Base-by-base conservation (phyloP, 2,888 invertebrate genomes). In the Hyposoter didymator region DNA sequence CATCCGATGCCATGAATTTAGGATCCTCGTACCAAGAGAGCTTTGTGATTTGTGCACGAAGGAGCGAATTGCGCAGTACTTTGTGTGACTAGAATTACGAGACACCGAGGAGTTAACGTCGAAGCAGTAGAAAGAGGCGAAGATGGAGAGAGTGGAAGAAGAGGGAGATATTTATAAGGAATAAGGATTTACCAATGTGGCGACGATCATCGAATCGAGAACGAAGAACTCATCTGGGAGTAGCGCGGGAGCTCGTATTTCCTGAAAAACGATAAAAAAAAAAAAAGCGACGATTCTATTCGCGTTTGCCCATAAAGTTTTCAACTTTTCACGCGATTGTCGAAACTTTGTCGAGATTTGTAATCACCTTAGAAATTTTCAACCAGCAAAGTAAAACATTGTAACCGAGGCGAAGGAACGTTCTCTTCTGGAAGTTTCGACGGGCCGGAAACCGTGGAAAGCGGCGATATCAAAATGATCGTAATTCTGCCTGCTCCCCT, bases 1-100 rank as follows among this genome's bases (percentile, higher is more conserved):
- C 79, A 76, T 66, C 67, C 76, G 76, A 80, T 55, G 55, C 28
- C 62, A 66, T 49, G 49, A 52, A 66, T 76, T 64, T 66, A 66
- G 76, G 76, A 39, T 66, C 76, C 35, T 28, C 6, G n/a, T 19
- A 17, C 35, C 17, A 17, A 52, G 35, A 47, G 76, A 66, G 39
- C 39, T 49, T 59, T 66, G 76, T 47, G 49, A 76, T 66, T 39
- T 66, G 76, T 64, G 49, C 76, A 43, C 55, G 17, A 55, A 39
- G 43, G 73, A 39, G n/a, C n/a, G 55, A 52, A 17, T 12, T 0
- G 35, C 10, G 45, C 45, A 62, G 43, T 47, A 35, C 47, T 28
- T 39, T 47, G 47, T 47, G 64, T 28, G 47, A n/a, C 49, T 22
- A 76, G 76, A 76, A 76, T 76, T 76, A 76, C 66, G 76, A 76